A percentile compares a stretch with the other conserved stretches of the same genome.
Evolutionary conservation across 2,888 invertebrate species (phyloP).

Genomic region (Eremobia ochroleuca): DNA sequence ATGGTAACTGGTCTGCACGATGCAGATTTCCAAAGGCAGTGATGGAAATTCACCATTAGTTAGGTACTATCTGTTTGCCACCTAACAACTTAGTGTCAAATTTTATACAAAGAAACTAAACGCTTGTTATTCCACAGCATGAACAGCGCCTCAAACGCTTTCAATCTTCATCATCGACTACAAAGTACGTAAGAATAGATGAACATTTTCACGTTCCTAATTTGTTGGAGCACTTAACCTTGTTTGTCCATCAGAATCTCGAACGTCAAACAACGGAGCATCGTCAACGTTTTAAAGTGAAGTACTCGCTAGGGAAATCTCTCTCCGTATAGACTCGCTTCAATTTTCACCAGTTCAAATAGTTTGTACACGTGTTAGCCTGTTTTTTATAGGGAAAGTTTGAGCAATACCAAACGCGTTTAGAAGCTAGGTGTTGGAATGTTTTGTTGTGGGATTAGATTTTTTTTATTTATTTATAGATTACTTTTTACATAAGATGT

Average conservation of each 20-base stretch:
- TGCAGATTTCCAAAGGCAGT: background rate
- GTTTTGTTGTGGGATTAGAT: background rate
- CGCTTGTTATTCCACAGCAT: slow-evolving; percentile 19
- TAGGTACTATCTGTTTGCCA: background rate
- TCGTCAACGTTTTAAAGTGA: slow-evolving; percentile 65
- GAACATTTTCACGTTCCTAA: slow-evolving; percentile 57
- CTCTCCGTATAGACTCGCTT: slow-evolving; percentile 52
- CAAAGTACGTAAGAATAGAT: slow-evolving; percentile 34
- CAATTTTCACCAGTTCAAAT: slow-evolving; percentile 62
- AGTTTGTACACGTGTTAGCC: slow-evolving; percentile 58
- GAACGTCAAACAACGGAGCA: slow-evolving; percentile 65
- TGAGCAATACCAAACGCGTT: slow-evolving; percentile 26
- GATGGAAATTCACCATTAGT: no score
- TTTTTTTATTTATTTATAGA: background rate
- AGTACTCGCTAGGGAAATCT: slow-evolving; percentile 69
- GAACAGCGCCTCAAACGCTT: slow-evolving; percentile 44
- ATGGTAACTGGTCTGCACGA: background rate
- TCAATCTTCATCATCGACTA: slow-evolving; percentile 48
- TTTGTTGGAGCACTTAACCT: slow-evolving; percentile 61
- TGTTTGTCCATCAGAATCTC: slow-evolving; percentile 63
- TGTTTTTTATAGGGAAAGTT: slow-evolving; percentile 50
- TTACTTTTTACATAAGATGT: background rate
- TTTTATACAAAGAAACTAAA: background rate
- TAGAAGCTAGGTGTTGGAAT: slow-evolving; percentile 4
- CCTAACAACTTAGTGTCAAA: background rate